Evolutionary conservation across 2,113 vertebrate species (phyloP).

Genomic region (Grus americana): DNA sequence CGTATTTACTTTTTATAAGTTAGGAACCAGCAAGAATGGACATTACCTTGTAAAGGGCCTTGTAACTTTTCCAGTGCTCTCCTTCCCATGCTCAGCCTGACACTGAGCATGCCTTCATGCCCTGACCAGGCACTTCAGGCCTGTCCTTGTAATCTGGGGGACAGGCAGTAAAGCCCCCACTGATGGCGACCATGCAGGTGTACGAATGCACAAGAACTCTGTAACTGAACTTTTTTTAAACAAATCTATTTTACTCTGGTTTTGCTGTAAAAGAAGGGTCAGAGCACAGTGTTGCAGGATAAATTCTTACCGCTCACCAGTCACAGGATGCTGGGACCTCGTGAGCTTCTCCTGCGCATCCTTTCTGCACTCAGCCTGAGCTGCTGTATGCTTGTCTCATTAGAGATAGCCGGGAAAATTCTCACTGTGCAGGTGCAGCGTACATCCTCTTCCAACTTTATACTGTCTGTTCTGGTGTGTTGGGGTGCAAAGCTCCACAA

Average conservation of each 20-base stretch:
- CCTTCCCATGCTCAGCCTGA: background rate
- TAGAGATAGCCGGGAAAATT: background rate
- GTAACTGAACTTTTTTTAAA: background rate
- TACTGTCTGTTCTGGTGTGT: background rate
- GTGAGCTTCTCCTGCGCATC: background rate
- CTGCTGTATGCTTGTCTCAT: background rate
- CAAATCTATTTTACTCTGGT: background rate
- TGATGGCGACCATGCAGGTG: background rate
- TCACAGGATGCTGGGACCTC: background rate
- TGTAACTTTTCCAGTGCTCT: background rate
- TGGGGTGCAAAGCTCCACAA: background rate
- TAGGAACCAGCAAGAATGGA: background rate
- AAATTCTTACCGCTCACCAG: background rate
- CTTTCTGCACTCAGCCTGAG: background rate
- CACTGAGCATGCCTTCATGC: background rate
- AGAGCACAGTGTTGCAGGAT: background rate
- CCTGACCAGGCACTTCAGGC: background rate
- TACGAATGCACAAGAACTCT: background rate
- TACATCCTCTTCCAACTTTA: background rate
- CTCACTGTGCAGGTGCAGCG: background rate
- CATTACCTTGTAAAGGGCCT: background rate
- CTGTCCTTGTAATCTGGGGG: background rate
- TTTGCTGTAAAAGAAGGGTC: background rate
- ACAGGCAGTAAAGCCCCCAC: background rate
- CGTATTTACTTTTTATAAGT: background rate